These are phyloP conservation scores for Thermophis baileyi DNA, from an alignment of 2,113 vertebrate species.

Conservation along the genomic window DNA sequence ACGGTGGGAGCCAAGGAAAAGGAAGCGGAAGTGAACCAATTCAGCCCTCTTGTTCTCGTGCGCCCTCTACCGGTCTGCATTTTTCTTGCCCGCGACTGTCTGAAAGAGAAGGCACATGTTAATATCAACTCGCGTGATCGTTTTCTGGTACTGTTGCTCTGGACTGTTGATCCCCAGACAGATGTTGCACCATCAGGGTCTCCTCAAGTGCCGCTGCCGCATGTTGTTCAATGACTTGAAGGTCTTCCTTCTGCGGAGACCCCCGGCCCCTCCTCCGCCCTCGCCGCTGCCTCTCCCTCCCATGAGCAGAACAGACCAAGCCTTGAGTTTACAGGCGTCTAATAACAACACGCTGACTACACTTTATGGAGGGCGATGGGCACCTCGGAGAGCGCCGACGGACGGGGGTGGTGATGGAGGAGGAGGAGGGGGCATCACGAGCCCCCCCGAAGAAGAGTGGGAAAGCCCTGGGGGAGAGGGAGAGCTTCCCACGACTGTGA, in stretches of 20 bases:
- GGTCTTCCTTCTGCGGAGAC: slow-evolving; percentile 90
- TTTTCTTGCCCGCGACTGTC: slow-evolving; percentile 47
- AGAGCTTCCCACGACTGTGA: slow-evolving; percentile 77
- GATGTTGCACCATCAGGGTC: slow-evolving; percentile 88
- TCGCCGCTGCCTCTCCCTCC: slow-evolving; percentile 72
- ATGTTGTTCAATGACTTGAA: slow-evolving; percentile 96
- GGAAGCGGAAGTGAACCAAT: background rate
- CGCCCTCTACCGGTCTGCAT: slow-evolving; percentile 36
- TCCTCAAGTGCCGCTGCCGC: slow-evolving; percentile 97
- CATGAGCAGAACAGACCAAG: slow-evolving; percentile 80
- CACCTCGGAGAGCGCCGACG: slow-evolving; percentile 68
- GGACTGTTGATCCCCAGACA: slow-evolving; percentile 73
- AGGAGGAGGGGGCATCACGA: slow-evolving; percentile 40
- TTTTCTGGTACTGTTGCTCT: slow-evolving; percentile 72
- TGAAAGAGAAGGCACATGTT: slow-evolving; percentile 68
- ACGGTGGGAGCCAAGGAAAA: background rate
- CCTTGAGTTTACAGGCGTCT: slow-evolving; percentile 63
- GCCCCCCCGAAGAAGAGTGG: slow-evolving; percentile 77
- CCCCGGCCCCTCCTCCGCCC: slow-evolving; percentile 72
- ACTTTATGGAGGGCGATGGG: slow-evolving; percentile 60
- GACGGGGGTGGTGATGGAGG: slow-evolving; percentile 56
- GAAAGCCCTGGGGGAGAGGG: slow-evolving; percentile 72
- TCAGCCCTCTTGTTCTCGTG: slow-evolving; percentile 42
- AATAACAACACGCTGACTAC: slow-evolving; percentile 81
- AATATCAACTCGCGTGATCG: slow-evolving; percentile 71